phyloP scores from a whole-genome alignment of 2,888 invertebrate species.

The Syrphus vitripennis region DNA sequence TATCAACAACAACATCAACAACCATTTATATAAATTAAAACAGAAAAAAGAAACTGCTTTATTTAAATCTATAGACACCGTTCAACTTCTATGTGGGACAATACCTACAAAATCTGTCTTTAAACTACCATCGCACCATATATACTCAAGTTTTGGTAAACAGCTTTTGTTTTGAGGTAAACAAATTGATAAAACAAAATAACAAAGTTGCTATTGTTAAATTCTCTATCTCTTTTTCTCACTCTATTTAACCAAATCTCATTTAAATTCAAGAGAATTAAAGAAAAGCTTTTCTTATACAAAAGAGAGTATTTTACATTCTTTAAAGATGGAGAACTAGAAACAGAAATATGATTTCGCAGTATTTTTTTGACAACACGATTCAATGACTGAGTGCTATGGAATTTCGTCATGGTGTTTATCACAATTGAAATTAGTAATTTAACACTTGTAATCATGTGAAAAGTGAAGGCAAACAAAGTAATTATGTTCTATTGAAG shows the following conservation, averaged over 20 bases:
- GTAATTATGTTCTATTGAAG: background rate
- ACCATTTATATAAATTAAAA: no score
- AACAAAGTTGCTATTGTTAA: background rate
- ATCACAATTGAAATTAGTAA: background rate
- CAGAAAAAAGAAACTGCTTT: no score
- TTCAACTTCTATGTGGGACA: background rate
- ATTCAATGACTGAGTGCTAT: background rate
- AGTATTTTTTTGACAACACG: constrained; percentile 19
- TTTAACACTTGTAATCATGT: background rate
- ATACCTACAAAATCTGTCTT: background rate
- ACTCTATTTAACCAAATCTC: background rate
- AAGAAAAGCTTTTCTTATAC: constrained; percentile 27
- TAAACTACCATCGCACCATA: background rate
- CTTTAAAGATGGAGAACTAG: background rate
- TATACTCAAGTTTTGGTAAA: background rate
- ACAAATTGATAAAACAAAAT: background rate
- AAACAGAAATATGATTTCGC: constrained; percentile 31
- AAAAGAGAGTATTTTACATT: background rate
- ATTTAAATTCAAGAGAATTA: constrained; percentile 4
- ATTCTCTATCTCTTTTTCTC: no score
- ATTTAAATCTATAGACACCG: background rate
- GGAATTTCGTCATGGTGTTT: constrained; percentile 20
- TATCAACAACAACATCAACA: no score
- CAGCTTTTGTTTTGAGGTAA: background rate
- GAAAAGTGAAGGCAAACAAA: background rate